Conservation (phyloP, 2,797 vertebrate species). For the Rhinatrema bivittatum region DNA sequence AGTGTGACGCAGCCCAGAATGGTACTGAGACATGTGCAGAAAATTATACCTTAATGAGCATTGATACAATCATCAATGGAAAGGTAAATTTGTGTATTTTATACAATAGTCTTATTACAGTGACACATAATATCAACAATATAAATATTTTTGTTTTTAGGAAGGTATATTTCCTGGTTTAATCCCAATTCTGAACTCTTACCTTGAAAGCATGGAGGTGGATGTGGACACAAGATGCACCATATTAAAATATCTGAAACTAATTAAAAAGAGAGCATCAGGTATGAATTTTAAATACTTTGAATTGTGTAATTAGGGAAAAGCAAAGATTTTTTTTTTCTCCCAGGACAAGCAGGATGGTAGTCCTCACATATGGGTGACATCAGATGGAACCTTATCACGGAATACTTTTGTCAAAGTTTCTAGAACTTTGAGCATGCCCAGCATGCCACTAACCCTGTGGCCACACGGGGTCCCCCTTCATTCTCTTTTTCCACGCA, state of each 20-base stretch:
- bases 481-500: too few relatives aligned
- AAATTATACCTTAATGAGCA: slow-evolving; percentile 88
- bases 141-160: slow-evolving; percentile 48
- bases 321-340: not conserved
- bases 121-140: too few relatives aligned
- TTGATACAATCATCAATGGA: slow-evolving; percentile 96
- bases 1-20: slow-evolving; percentile 63
- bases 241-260: slow-evolving; percentile 93
- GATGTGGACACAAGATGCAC: slow-evolving; percentile 96
- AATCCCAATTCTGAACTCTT: slow-evolving; percentile 91
- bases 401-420: too few relatives aligned
- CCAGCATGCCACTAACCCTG: too few relatives aligned
- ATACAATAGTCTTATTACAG: not conserved
- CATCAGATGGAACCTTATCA: too few relatives aligned
- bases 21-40: slow-evolving; percentile 62
- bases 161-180: slow-evolving; percentile 94
- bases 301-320: too few relatives aligned
- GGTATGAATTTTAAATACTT: slow-evolving; percentile 71
- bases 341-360: too few relatives aligned
- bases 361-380: too few relatives aligned
- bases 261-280: slow-evolving; percentile 95
- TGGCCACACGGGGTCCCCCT: too few relatives aligned
- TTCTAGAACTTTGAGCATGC: too few relatives aligned
- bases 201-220: slow-evolving; percentile 97
- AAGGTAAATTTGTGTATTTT: slow-evolving; percentile 61